Percentiles rank a stretch among this genome's conserved stretches.
These are phyloP conservation scores for Rostratula benghalensis DNA, from an alignment of 2,113 vertebrate species.

Conservation along the genomic window DNA sequence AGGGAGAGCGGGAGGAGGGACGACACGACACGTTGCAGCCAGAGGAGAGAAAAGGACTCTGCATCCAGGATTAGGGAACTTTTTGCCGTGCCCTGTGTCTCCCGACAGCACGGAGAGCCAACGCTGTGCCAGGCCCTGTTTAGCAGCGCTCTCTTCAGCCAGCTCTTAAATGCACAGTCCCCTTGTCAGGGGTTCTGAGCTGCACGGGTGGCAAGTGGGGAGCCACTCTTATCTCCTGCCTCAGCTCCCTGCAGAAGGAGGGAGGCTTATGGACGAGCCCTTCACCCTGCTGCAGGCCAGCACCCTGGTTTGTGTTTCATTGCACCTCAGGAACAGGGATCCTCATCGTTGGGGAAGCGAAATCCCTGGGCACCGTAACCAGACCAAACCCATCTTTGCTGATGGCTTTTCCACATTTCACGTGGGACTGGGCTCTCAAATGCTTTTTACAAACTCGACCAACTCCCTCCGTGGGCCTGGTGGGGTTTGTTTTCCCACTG, in stretches of 20 bases:
- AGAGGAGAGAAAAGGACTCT: not conserved
- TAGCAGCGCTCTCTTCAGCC: not conserved
- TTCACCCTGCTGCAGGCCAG: not conserved
- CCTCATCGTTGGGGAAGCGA: not conserved
- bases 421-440: not conserved
- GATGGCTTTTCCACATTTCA: conserved; percentile 39
- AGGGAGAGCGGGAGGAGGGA: not conserved
- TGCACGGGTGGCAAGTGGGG: not conserved
- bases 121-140: not conserved
- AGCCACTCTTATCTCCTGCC: not conserved
- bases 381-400: conserved; percentile 5
- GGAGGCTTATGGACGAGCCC: accelerated
- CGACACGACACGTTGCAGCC: not conserved
- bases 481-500: not conserved
- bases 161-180: not conserved
- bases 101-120: not conserved
- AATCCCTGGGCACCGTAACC: conserved; percentile 5
- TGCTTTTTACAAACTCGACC: not conserved
- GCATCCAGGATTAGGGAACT: not conserved
- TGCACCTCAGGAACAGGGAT: not conserved
- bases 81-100: conserved; percentile 24
- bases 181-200: not conserved
- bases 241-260: not conserved
- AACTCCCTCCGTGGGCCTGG: not conserved
- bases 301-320: not conserved